phyloP scores from a whole-genome alignment of 2,113 vertebrate genomes.

The Cercocebus atys region DNA sequence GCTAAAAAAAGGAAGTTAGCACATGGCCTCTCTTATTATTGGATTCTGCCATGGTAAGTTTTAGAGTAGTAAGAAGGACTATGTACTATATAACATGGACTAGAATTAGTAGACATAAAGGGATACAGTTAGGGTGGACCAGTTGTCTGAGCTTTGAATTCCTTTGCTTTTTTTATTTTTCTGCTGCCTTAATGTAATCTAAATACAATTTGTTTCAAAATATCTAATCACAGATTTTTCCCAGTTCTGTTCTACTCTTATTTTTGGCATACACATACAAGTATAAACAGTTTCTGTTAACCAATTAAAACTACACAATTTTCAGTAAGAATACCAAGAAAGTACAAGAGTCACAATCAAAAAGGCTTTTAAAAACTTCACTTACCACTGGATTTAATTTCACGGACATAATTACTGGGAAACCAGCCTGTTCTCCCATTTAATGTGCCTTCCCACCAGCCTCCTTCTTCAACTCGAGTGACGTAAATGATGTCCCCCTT shows the following conservation, averaged over 20 bases:
- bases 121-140: conserved; percentile 23
- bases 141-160: conserved; percentile 62
- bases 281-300: conserved; percentile 42
- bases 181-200: background rate
- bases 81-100: background rate
- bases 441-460: conserved; percentile 98
- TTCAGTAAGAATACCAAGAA: conserved; percentile 38
- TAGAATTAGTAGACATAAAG: conserved; percentile 32
- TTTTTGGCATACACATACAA: conserved; percentile 1
- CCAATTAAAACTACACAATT: conserved; percentile 39
- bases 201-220: conserved; percentile 64
- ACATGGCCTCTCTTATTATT: conserved; percentile 59
- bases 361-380: conserved; percentile 44
- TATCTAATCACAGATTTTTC: conserved; percentile 50
- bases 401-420: conserved; percentile 98
- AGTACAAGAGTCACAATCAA: background rate
- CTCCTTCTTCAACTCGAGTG: conserved; percentile 96
- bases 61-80: conserved; percentile 6
- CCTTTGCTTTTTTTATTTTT: conserved; percentile 53
- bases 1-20: conserved; percentile 67
- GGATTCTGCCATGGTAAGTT: conserved; percentile 48
- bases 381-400: conserved; percentile 97
- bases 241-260: conserved; percentile 42
- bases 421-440: conserved; percentile 97
- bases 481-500: conserved; percentile 98